phyloP scores from a whole-genome alignment of 2,888 invertebrate genomes.

The Lasioglossum malachurum region DNA sequence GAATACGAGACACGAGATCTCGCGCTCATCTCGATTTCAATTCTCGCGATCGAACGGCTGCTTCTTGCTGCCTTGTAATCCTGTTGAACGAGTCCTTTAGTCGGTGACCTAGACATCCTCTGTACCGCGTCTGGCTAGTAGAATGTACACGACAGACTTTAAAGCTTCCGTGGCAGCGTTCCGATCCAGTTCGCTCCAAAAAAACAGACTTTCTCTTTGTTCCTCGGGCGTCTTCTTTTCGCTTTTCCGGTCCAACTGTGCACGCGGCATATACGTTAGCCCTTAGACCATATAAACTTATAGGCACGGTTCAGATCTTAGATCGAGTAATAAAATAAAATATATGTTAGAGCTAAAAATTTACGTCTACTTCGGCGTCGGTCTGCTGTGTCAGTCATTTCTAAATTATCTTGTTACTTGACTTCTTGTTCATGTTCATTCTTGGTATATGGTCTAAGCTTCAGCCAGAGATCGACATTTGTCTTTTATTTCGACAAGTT shows the following conservation, averaged over 20 bases:
- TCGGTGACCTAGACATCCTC: slow-evolving; percentile 47
- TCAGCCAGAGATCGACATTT: background rate
- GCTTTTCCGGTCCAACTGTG: background rate
- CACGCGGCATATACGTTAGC: background rate
- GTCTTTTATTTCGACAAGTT: background rate
- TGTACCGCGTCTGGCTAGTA: background rate
- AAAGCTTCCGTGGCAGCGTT: slow-evolving; percentile 3
- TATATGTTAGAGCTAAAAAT: too few species aligned
- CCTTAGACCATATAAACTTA: too few species aligned
- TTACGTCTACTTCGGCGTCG: too few species aligned
- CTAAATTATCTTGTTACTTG: too few species aligned
- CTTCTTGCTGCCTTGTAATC: slow-evolving; percentile 41
- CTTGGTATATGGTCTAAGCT: too few species aligned
- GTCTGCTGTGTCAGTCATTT: too few species aligned
- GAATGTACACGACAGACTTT: background rate
- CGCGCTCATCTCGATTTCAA: slow-evolving; percentile 65
- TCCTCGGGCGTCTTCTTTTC: background rate
- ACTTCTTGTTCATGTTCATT: too few species aligned
- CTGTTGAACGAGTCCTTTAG: slow-evolving; percentile 29
- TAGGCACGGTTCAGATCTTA: too few species aligned
- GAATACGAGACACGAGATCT: slow-evolving; percentile 53
- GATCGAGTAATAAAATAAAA: too few species aligned
- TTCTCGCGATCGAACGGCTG: slow-evolving; percentile 34
- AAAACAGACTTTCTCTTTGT: slow-evolving; percentile 15
- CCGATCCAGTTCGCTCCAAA: background rate